Evolutionary conservation across 2,797 vertebrate genomes (phyloP).

Genomic region (Chelonia mydas): DNA sequence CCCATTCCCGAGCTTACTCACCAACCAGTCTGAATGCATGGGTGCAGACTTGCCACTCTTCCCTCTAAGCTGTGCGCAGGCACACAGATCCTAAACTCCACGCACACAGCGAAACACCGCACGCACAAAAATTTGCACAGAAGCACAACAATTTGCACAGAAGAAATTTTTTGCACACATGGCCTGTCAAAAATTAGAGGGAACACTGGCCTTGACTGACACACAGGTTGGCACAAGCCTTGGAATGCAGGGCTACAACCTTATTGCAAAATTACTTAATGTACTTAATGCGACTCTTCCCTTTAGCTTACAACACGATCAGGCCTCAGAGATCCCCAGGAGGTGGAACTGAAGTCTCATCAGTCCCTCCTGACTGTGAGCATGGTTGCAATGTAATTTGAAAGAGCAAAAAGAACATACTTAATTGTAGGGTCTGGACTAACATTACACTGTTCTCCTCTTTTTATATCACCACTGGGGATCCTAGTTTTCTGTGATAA

Average conservation of each 20-base stretch:
- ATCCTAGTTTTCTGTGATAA: too few relatives aligned
- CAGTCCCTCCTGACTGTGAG: rapidly evolving
- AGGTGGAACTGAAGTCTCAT: not conserved
- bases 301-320: rapidly evolving
- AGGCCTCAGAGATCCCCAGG: rapidly evolving
- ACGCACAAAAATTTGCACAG: too few relatives aligned
- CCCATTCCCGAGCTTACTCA: not conserved
- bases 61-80: too few relatives aligned
- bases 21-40: not conserved
- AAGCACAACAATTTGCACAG: too few relatives aligned
- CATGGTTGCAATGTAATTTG: rapidly evolving
- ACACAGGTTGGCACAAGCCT: rapidly evolving
- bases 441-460: not conserved
- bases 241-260: rapidly evolving
- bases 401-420: not conserved
- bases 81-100: too few relatives aligned
- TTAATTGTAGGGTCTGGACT: not conserved
- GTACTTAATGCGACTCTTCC: rapidly evolving
- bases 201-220: not conserved
- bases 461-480: not conserved
- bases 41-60: not conserved
- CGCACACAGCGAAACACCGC: too few relatives aligned
- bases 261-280: not conserved
- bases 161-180: too few relatives aligned
- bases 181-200: too few relatives aligned